These are phyloP conservation scores for Calycopis cecrops DNA, from an alignment of 1,140 invertebrate species.

Conservation along the genomic window DNA sequence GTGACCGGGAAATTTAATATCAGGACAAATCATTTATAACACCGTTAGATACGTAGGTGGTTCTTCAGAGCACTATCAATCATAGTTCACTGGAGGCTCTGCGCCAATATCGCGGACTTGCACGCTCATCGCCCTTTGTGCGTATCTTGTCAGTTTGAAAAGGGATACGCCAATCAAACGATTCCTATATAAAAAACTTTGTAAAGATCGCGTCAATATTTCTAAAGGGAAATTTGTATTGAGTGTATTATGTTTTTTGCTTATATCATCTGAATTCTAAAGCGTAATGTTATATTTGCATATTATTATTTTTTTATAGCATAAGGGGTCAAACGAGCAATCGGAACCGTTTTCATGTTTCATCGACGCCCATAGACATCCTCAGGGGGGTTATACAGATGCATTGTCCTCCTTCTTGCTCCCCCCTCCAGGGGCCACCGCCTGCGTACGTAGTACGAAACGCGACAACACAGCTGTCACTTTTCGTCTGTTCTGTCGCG, in stretches of 20 bases:
- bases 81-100: constrained; percentile 22
- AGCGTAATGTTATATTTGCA: no score
- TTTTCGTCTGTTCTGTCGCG: no score
- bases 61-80: constrained; percentile 19
- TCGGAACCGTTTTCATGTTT: no score
- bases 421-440: no score
- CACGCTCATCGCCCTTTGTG: constrained; percentile 22
- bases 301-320: no score
- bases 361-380: no score
- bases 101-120: constrained; percentile 24
- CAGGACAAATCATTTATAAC: constrained; percentile 7
- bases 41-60: background rate
- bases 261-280: background rate
- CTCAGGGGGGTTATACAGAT: no score
- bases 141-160: constrained; percentile 17
- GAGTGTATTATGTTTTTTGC: constrained; percentile 6
- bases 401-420: no score
- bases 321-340: no score
- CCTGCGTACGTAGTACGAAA: no score
- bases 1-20: constrained; percentile 1
- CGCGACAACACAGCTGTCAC: no score
- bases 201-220: background rate
- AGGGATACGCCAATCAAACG: constrained; percentile 23
- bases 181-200: constrained; percentile 12
- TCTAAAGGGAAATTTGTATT: constrained; percentile 16